phyloP scores from a whole-genome alignment of 2,113 vertebrate species.

The Atherinomorus stipes region DNA sequence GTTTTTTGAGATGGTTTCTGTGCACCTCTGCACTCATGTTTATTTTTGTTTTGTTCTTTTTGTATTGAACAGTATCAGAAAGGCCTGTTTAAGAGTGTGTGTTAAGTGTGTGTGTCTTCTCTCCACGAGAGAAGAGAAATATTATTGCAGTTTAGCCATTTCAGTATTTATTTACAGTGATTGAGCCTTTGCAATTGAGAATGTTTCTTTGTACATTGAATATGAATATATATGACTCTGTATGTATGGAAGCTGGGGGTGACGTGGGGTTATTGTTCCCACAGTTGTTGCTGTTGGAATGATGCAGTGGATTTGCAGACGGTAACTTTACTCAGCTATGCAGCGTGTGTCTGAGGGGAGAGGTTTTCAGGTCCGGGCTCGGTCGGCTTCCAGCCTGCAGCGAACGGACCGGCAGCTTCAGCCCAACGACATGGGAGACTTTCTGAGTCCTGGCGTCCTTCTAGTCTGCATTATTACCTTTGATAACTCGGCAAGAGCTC shows the following conservation, averaged over 20 bases:
- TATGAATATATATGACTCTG: slow-evolving; percentile 84
- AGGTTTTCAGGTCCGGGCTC: slow-evolving; percentile 8
- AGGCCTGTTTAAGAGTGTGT: neutral
- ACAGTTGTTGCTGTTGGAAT: slow-evolving; percentile 44
- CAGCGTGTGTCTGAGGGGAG: slow-evolving; percentile 63
- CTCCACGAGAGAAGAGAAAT: slow-evolving; percentile 66
- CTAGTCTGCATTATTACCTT: slow-evolving; percentile 8
- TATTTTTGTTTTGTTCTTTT: slow-evolving; percentile 76
- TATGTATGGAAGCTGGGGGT: slow-evolving; percentile 88
- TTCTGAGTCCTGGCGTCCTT: neutral
- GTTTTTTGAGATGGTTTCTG: slow-evolving; percentile 63
- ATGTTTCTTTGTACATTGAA: slow-evolving; percentile 99
- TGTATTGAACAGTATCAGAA: slow-evolving; percentile 74
- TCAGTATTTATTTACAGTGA: slow-evolving; percentile 99
- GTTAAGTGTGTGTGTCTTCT: slow-evolving; percentile 67
- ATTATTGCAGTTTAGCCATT: slow-evolving; percentile 88
- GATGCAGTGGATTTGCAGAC: slow-evolving; percentile 39
- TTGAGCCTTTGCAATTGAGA: slow-evolving; percentile 95
- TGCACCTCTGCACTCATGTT: slow-evolving; percentile 76
- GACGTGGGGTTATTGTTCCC: slow-evolving; percentile 73
- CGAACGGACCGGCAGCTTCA: slow-evolving; percentile 15
- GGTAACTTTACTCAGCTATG: slow-evolving; percentile 73
- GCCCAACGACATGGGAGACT: slow-evolving; percentile 10
- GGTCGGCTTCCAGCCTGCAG: slow-evolving; percentile 6
- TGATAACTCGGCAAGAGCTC: slow-evolving; percentile 21